Base-by-base conservation (phyloP, 2,888 invertebrate genomes). In the Aporophyla nigra region DNA sequence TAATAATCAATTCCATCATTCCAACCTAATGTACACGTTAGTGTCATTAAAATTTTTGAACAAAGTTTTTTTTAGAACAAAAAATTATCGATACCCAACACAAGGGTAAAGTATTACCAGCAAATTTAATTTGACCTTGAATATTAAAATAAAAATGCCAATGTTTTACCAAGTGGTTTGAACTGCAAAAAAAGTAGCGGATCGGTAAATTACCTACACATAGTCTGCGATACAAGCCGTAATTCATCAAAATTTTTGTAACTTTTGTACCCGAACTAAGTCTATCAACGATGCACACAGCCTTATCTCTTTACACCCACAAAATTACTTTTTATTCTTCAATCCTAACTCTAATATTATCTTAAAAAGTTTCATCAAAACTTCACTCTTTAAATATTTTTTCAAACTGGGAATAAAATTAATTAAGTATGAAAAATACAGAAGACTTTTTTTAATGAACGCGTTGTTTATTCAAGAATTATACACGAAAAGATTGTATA, bases 351-450 rank as follows among this genome's bases (percentile, higher is more conserved):
- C 53, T 14, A 43, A 63, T 10, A 21, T 53, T 58, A 68, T 59
- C 14, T 63, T 24, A 33, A 69, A 79, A 78, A 56, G 24, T 67
- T 63, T 67, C 12, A 59, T 61, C 19, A 24, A 33, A 83, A 58
- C 62, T 71, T 67, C 21, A 58, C 58, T 67, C 2, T 12, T 63
- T 49, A 24, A 61, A 67, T 49, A 56, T 62, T 54, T 78, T 82
- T 54, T 27, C 51, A 27, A 78, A 71, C 46, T 5, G 43, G 0
- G 33, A 59, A 53, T 72, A 21, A 66, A 66, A 69, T 56, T n/a
- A 24, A 62, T 9, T 21, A n/a, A 49, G 3, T 33, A 33, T 33
- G 33, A 54, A 56, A 33, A 67, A 69, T 49, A 33, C 24, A 19
- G 6, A 16, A 21, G 61, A 54, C 6, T 51, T 65, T 56, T 65